Evolutionary conservation across 2,113 vertebrate species (phyloP).

Genomic region (Empidonax traillii): DNA sequence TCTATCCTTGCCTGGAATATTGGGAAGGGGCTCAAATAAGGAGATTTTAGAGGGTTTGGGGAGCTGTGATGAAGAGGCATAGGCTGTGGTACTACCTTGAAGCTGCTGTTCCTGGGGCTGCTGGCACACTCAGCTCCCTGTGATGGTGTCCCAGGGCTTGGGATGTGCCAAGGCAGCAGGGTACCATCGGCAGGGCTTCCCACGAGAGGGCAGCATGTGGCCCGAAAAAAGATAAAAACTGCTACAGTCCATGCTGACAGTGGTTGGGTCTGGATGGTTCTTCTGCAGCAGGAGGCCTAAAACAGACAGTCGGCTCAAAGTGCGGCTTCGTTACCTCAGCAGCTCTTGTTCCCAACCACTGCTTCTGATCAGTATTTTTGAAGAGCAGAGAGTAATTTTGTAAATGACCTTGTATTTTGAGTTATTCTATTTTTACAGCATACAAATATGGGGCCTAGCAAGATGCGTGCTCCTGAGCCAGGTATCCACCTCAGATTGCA

Average conservation of each 20-base stretch:
- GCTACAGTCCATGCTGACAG: neutral
- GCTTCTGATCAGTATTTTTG: neutral
- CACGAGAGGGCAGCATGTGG: constrained; percentile 2
- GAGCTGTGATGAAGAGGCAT: neutral
- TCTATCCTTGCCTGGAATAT: neutral
- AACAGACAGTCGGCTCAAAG: fast-evolving
- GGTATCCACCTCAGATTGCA: neutral
- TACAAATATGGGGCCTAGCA: neutral
- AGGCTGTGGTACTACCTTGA: neutral
- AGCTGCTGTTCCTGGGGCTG: neutral
- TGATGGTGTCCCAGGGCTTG: fast-evolving
- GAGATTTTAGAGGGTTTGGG: neutral
- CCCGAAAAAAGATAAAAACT: neutral
- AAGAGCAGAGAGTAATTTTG: neutral
- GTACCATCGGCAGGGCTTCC: neutral
- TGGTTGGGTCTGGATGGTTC: fast-evolving
- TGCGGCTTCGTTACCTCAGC: fast-evolving
- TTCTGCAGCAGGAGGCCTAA: neutral
- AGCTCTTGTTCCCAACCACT: neutral
- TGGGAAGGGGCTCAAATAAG: fast-evolving
- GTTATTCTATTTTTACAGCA: neutral
- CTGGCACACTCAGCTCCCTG: fast-evolving
- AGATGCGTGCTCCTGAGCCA: neutral
- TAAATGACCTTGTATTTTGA: neutral
- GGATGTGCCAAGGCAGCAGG: neutral